Conservation (phyloP, 2,113 vertebrate species). For the Perca fluviatilis region DNA sequence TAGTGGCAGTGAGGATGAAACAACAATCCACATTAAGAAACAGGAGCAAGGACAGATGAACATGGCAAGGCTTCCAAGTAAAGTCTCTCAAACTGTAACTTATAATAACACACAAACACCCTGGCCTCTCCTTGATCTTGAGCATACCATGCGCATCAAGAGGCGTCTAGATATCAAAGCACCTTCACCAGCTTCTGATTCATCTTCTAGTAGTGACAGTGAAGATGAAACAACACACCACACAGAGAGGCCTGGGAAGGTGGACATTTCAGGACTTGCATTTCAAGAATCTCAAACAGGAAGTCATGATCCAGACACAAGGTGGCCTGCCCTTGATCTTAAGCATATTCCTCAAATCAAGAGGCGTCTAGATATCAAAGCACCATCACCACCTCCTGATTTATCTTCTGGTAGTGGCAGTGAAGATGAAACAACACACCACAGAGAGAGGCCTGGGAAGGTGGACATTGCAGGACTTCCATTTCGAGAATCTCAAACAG, state of each 20-base stretch:
- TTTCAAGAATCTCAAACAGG: rapidly evolving
- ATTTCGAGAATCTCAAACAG: not conserved
- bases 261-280: no score
- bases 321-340: not conserved
- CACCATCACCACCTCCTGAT: not conserved
- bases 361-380: conserved; percentile 19
- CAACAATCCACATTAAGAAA: not conserved
- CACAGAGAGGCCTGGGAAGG: not conserved
- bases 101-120: not conserved
- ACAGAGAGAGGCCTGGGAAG: not conserved
- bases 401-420: conserved; percentile 9
- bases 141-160: not conserved
- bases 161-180: conserved; percentile 36
- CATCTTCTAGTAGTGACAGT: conserved; percentile 42
- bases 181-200: not conserved
- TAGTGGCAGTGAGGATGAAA: conserved; percentile 55
- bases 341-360: not conserved
- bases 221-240: not conserved
- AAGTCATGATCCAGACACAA: rapidly evolving
- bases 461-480: not conserved
- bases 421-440: not conserved
- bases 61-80: not conserved
- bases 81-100: not conserved
- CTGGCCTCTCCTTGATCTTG: conserved; percentile 20
- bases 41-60: not conserved